Base-by-base conservation (phyloP, 2,797 vertebrate species). In the Chrysocyon brachyurus region DNA sequence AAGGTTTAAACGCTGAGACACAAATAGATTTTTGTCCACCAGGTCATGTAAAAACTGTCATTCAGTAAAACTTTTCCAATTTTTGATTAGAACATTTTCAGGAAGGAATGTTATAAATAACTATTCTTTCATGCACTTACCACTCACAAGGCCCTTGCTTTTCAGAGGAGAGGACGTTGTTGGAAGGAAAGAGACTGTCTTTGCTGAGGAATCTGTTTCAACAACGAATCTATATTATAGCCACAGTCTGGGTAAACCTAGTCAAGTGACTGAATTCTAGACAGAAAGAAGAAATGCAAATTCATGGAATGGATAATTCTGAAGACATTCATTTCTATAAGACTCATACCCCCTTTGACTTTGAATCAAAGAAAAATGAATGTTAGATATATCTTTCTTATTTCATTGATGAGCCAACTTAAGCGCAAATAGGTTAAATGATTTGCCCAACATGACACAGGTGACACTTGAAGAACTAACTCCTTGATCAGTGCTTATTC, bases 201-300 rank as follows among this genome's bases (percentile, higher is more conserved):
- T 91, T 95, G 40, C 77, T 70, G 63, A 93, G 72, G 31, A 92
- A 73, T 91, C 75, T 82, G 36, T 96, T 89, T 93, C 49, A 90
- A 46, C 46, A 70, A 26, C 73, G 84, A 93, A 57, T 84, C 54
- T 92, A 28, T 81, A 6, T 84, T 81, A 61, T 49, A 56, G 64
- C n/a, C n/a, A 91, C 15, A 11, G 57, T 79, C 66, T 92, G 52
- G 52, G 73, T 86, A 77, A 91, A 90, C 26, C 24, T 77, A 88
- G 61, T 72, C 56, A 92, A 84, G 36, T 81, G 31, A 94, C 66
- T 95, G 83, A 82, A 87, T 96, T 87, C 59, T 77, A 91, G 6
- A 57, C n/a, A 94, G 36, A 95, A 68, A 72, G 92, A 83, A 91
- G 49, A 92, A 94, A 77, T 93, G 19, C 56, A 70, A 96, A 92